Evolutionary conservation across 1,140 invertebrate species (phyloP), one percentile per base, ranked within the genome.

Genomic region (Cotesia vestalis): DNA sequence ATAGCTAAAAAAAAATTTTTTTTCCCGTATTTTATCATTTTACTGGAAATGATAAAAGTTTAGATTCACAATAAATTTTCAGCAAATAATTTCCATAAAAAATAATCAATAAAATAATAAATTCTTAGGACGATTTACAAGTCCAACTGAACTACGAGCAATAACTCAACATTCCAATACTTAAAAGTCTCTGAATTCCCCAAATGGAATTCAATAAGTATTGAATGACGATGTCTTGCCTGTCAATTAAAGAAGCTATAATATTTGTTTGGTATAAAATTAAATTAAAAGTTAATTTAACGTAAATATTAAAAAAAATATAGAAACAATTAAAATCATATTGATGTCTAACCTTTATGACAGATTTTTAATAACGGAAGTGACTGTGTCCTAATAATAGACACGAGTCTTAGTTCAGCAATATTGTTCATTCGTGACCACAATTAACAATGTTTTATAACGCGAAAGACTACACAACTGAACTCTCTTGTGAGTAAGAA

Each of bases 321-420:
- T 38, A 38, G 14, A 69, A 4, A 20, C 34, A 71, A 17, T 62
- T n/a, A 59, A 52, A 51, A 6, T 66, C 14, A 59, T 20, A 38
- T 34, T 46, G 20, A 38, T 51, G 8, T 52, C 73, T 46, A 66
- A 73, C 68, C 73, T 74, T 14, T 55, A 17, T 64, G 61, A 9
- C 63, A 35, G 60, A 74, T 70, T 70, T 53, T 63, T 20, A 70
- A 61, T 17, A 69, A 60, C 12, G 68, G 73, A 38, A 71, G 67
- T 55, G 72, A 73, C 35, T 52, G 68, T 46, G 62, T 67, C 53
- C 73, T 66, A 36, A 66, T 57, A 27, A 74, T 62, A 55, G 72
- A 63, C 46, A 66, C 60, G 53, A 73, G 55, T 35, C 60, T 52
- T 5, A 46, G 62, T 38, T 71, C 35, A 51, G 52, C 60, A 8